Percentiles rank a stretch among this genome's conserved stretches.
These are phyloP conservation scores for Malthinus seriepunctatus DNA, from an alignment of 2,888 invertebrate genomes.

Conservation along the genomic window DNA sequence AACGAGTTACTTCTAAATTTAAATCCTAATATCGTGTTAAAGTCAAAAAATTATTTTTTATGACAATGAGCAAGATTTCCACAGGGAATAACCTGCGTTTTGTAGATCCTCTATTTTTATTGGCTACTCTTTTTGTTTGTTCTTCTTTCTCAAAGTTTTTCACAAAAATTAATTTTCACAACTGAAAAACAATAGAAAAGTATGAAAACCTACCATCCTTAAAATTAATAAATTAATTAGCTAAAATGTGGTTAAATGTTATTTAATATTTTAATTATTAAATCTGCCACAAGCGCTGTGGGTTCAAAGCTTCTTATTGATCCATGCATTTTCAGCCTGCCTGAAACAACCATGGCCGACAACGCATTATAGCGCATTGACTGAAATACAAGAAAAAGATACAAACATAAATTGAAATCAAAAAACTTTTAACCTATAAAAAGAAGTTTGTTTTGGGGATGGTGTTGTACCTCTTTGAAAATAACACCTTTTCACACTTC, in stretches of 20 bases:
- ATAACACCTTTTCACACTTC: neutral
- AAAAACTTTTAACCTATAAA: slow-evolving; percentile 7
- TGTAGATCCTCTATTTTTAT: too few species aligned
- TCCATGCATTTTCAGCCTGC: slow-evolving; percentile 33
- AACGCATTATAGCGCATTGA: slow-evolving; percentile 28
- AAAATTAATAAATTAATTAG: slow-evolving; percentile 21
- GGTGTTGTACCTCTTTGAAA: neutral
- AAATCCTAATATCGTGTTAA: too few species aligned
- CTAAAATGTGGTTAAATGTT: slow-evolving; percentile 30
- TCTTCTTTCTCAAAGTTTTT: too few species aligned
- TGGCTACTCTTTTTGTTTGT: too few species aligned
- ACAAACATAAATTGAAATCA: slow-evolving; percentile 23
- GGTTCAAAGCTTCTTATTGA: slow-evolving; percentile 39
- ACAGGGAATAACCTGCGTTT: too few species aligned
- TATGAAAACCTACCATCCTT: too few species aligned
- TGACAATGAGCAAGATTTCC: too few species aligned
- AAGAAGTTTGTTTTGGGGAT: neutral
- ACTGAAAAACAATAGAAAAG: too few species aligned
- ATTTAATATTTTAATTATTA: slow-evolving; percentile 40
- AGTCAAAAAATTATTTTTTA: too few species aligned
- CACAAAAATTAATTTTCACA: too few species aligned
- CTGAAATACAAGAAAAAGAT: slow-evolving; percentile 26
- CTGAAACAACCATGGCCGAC: slow-evolving; percentile 38
- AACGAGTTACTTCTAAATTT: too few species aligned
- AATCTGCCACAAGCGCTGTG: slow-evolving; percentile 38